A percentile compares a stretch with the other conserved stretches of the same genome.
phyloP scores from a whole-genome alignment of 2,888 invertebrate genomes.

The Drosophila trichaetosa region DNA sequence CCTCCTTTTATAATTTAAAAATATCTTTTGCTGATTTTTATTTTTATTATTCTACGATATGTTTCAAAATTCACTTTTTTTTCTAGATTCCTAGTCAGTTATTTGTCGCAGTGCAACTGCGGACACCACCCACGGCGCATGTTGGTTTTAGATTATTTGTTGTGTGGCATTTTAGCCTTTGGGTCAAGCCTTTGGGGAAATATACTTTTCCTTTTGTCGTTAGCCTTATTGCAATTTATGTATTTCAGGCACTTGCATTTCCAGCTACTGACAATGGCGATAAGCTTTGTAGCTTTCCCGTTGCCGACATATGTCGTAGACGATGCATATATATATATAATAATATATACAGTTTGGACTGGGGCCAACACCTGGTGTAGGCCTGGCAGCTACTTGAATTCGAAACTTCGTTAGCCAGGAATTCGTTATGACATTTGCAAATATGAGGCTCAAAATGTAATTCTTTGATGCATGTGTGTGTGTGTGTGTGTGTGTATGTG shows the following conservation, averaged over 20 bases:
- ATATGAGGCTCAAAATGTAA: slow-evolving; percentile 43
- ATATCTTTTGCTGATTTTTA: not conserved
- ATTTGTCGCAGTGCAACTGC: slow-evolving; percentile 21
- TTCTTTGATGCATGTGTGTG: slow-evolving; percentile 28
- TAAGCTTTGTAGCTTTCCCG: slow-evolving; percentile 43
- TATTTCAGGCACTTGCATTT: slow-evolving; percentile 65
- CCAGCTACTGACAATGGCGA: slow-evolving; percentile 56
- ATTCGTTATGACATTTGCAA: slow-evolving; percentile 72
- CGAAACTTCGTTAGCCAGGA: slow-evolving; percentile 59
- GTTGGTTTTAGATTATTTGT: slow-evolving; percentile 17
- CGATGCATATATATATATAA: slow-evolving; percentile 14
- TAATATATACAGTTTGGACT: slow-evolving; percentile 26
- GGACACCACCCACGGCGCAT: slow-evolving; percentile 70
- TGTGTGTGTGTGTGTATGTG: not conserved
- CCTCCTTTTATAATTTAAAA: not conserved
- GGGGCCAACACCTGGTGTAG: slow-evolving; percentile 56
- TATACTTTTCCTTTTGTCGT: slow-evolving; percentile 58
- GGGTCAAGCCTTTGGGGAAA: slow-evolving; percentile 53
- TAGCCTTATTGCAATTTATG: slow-evolving; percentile 62
- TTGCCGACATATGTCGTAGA: slow-evolving; percentile 39
- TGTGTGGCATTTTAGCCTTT: slow-evolving; percentile 28
- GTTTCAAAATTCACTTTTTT: not conserved
- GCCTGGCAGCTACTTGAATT: slow-evolving; percentile 43
- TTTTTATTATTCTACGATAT: not conserved
- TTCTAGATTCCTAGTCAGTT: not conserved